Conservation (phyloP, 2,888 invertebrate species). For the Sinohyriopsis cumingii region DNA sequence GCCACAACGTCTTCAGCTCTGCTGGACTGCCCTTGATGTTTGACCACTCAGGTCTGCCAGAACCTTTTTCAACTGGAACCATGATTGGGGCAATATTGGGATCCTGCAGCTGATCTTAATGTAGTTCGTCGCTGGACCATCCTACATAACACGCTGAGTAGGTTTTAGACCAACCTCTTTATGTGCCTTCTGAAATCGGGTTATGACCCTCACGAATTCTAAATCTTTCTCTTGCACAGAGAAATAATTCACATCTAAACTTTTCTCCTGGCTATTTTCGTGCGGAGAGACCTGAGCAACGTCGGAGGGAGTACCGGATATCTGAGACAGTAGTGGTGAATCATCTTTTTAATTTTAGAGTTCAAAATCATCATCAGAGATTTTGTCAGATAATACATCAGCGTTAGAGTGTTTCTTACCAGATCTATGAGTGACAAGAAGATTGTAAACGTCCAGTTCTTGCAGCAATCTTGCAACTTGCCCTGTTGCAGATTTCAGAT, state of each 20-base stretch:
- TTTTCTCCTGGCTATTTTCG: too few species aligned
- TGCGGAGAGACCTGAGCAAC: too few species aligned
- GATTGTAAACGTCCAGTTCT: constrained; percentile 16
- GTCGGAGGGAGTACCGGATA: too few species aligned
- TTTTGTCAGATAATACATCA: constrained; percentile 6
- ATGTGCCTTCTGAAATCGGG: background rate
- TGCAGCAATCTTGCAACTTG: constrained; percentile 23
- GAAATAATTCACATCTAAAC: too few species aligned
- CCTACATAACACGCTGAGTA: background rate
- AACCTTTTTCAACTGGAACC: background rate
- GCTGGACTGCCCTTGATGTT: background rate
- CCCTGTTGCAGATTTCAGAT: constrained; percentile 15
- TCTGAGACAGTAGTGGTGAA: too few species aligned
- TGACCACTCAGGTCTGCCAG: background rate
- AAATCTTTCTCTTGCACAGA: too few species aligned
- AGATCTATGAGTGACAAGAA: constrained; percentile 14
- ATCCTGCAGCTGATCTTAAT: background rate
- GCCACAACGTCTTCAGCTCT: background rate
- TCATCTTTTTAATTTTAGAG: background rate
- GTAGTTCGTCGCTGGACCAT: background rate
- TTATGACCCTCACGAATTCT: too few species aligned
- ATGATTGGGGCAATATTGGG: background rate
- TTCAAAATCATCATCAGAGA: background rate
- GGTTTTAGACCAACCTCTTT: background rate
- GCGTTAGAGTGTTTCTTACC: constrained; percentile 22